Base-by-base conservation (phyloP, 2,113 vertebrate species). In the Melanostigma gelatinosum region DNA sequence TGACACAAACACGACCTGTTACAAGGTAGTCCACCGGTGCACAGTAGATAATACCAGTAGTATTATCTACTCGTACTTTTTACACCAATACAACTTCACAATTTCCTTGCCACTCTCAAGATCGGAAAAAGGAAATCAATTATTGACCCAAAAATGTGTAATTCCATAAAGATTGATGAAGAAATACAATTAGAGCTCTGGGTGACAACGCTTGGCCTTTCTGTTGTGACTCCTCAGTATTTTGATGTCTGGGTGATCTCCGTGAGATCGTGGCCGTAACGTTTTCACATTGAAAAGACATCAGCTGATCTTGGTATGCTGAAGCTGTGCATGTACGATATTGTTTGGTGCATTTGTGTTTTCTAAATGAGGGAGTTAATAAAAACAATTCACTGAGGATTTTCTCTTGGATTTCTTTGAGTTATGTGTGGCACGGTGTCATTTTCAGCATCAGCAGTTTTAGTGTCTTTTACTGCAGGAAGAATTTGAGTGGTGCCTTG, bases 271-370 rank as follows among this genome's bases (percentile, higher is more conserved):
- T 87, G 86, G 88, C 87, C 77, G 81, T 70, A 86, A 79, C 9
- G 74, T 93, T 94, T 94, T 94, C 93, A 94, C 89, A 92, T 93
- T 94, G 93, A 93, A 94, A 94, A 90, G 93, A 90, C 86, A 85
- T 92, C 86, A 90, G 87, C 90, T 85, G 91, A 93, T 93, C 90
- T 93, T 85, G 91, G 91, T 85, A 91, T 84, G 92, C 89, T 91
- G 90, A 93, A 93, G 83, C 89, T 84, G 91, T 94, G 93, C 93
- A 94, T 94, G 93, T 92, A 91, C 80, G 78, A 93, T 93, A 94
- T 93, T 4, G 93, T 94, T 92, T 93, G 86, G 93, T 94, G 93
- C 89, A 93, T 93, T 91, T 87, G 90, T 93, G 92, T 94, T 94
- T 93, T 93, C 79, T 93, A 94, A 93, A 89, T 75, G 85, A 92